Base-by-base conservation (phyloP, 1,140 invertebrate species). In the Drosophila busckii region DNA sequence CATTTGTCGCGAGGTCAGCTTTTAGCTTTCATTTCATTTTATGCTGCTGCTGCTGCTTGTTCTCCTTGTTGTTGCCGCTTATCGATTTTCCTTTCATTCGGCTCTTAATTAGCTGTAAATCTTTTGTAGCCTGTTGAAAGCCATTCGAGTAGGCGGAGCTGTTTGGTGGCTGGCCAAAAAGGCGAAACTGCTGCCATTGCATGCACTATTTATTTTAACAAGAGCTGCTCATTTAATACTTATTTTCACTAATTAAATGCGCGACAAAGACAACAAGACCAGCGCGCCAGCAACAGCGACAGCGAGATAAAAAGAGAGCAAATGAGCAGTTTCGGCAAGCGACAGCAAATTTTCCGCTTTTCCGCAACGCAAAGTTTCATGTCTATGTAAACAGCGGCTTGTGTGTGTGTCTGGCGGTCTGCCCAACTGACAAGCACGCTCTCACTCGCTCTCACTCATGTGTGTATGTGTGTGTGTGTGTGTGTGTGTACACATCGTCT, bases 141-240 rank as follows among this genome's bases (percentile, higher is more conserved):
- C 52, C 53, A 50, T 22, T 4, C 25, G n/a, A 28, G 0, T 25
- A n/a, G 7, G 28, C 6, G n/a, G 9, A 1, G 9, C 10, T n/a
- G 10, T 28, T 2, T 12, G 8, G 23, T 9, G 5, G 15, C 7
- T 3, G 7, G 16, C 13, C 8, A 20, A 22, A 42, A 17, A 12
- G 7, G 16, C n/a, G 26, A 10, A 45, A 32, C 35, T 46, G 56
- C 53, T 44, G 71, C 46, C 68, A 68, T 62, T 82, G 75, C 75
- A 82, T 82, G 75, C 75, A 82, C 75, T 82, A 82, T 82, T 82
- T 82, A 82, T 82, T 82, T 82, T 82, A 82, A 82, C 75, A 82
- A 82, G 75, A 82, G 73, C 68, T 70, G 64, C 75, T 70, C 75
- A 82, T 82, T 82, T 82, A 82, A 82, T 82, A 82, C 75, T 65